phyloP scores from a whole-genome alignment of 1,140 invertebrate genomes.

The Metopolophium dirhodum region DNA sequence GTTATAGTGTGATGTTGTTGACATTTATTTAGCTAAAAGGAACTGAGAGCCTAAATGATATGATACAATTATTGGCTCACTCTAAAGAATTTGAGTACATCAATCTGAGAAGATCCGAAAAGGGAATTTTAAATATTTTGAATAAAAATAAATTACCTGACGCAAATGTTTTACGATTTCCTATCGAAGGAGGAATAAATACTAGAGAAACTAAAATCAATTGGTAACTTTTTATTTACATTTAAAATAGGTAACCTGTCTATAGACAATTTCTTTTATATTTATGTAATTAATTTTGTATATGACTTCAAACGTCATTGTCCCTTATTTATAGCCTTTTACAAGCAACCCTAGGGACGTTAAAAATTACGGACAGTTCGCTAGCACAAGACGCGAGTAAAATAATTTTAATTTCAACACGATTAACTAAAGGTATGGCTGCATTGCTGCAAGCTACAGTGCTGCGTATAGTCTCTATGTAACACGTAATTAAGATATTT shows the following conservation, averaged over 20 bases:
- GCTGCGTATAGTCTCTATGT: not conserved
- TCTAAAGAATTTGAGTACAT: slow-evolving; percentile 71
- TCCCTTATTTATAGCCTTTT: not conserved
- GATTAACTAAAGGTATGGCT: slow-evolving; percentile 72
- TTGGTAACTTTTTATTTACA: slow-evolving; percentile 65
- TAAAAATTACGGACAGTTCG: slow-evolving; percentile 72
- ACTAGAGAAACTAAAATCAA: slow-evolving; percentile 72
- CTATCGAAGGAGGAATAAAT: slow-evolving; percentile 70
- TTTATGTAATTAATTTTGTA: not conserved
- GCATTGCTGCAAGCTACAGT: no score
- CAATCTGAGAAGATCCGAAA: slow-evolving; percentile 69
- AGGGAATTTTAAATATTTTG: slow-evolving; percentile 68
- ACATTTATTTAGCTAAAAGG: slow-evolving; percentile 63
- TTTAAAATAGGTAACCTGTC: not conserved
- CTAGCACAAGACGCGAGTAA: slow-evolving; percentile 74
- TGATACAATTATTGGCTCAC: slow-evolving; percentile 65
- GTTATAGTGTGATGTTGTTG: not conserved
- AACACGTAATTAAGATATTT: not conserved
- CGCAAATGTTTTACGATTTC: slow-evolving; percentile 67
- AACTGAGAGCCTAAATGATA: slow-evolving; percentile 63
- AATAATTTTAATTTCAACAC: slow-evolving; percentile 72
- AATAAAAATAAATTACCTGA: slow-evolving; percentile 68
- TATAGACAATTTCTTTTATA: not conserved
- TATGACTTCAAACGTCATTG: not conserved
- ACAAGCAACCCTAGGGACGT: slow-evolving; percentile 73